Conservation (phyloP, 2,113 vertebrate species). For the Muscicapa adusta region DNA sequence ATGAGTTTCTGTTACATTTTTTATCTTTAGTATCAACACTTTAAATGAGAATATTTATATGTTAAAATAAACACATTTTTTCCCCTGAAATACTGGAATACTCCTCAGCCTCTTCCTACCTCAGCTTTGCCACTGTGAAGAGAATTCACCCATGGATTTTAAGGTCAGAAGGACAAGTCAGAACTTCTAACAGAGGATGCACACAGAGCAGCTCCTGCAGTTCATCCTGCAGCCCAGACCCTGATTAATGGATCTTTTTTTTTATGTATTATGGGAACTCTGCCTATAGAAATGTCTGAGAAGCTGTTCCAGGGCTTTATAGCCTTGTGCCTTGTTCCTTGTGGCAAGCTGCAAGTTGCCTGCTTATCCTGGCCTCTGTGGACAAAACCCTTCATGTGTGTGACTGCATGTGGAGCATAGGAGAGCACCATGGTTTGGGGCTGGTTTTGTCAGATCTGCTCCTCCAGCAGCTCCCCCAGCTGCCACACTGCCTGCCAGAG, state of each 20-base stretch:
- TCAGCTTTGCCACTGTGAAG: background rate
- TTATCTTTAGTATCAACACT: background rate
- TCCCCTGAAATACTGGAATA: background rate
- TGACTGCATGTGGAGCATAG: background rate
- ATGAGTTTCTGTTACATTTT: background rate
- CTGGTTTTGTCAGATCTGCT: background rate
- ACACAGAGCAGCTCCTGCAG: background rate
- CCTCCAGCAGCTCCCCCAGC: background rate
- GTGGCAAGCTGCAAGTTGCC: background rate
- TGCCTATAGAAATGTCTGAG: background rate
- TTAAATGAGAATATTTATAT: background rate
- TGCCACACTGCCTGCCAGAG: background rate
- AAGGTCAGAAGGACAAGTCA: background rate
- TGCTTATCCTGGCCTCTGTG: background rate
- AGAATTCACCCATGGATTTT: background rate
- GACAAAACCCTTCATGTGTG: background rate
- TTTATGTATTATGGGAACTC: background rate
- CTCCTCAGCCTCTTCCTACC: background rate
- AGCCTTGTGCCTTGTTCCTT: background rate
- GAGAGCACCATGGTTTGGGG: background rate
- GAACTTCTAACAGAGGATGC: background rate
- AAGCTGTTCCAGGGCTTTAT: background rate
- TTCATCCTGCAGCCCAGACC: background rate
- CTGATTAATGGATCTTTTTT: background rate
- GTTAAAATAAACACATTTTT: constrained; percentile 31